These are phyloP conservation scores for Leucania comma DNA, from an alignment of 2,888 invertebrate species.

Conservation along the genomic window DNA sequence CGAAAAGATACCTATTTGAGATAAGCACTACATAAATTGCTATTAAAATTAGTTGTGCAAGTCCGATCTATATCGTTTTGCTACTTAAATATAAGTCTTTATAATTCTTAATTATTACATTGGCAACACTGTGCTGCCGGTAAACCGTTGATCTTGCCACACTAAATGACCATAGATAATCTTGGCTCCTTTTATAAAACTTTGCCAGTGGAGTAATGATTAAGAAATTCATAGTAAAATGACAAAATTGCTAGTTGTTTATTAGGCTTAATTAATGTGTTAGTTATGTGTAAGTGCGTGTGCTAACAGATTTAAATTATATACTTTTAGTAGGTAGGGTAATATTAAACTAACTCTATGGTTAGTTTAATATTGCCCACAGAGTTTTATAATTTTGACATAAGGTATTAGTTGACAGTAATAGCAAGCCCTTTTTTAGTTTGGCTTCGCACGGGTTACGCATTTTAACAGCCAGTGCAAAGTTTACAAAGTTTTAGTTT, in stretches of 20 bases:
- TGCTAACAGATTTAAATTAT: slow-evolving; percentile 7
- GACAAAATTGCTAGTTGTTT: slow-evolving; percentile 26
- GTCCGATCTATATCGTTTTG: slow-evolving; percentile 71
- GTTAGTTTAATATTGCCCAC: no score
- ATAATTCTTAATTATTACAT: slow-evolving; percentile 67
- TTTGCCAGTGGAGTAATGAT: slow-evolving; percentile 38
- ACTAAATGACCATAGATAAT: slow-evolving; percentile 59
- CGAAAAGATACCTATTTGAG: slow-evolving; percentile 77
- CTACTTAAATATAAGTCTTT: slow-evolving; percentile 62
- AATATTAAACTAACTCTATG: neutral
- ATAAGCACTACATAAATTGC: slow-evolving; percentile 74
- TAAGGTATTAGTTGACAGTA: neutral
- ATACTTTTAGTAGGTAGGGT: neutral
- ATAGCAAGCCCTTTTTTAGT: neutral
- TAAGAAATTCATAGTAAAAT: slow-evolving; percentile 46
- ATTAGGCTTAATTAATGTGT: slow-evolving; percentile 22
- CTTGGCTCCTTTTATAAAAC: slow-evolving; percentile 45
- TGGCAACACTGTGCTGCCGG: slow-evolving; percentile 58
- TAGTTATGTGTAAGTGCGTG: neutral
- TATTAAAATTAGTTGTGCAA: slow-evolving; percentile 75
- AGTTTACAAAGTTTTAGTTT: no score
- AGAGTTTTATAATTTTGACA: neutral
- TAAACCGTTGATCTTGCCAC: slow-evolving; percentile 53
- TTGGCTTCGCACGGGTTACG: no score
- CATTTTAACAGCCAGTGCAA: no score